These are phyloP conservation scores for Calidris pygmaea DNA, from an alignment of 2,113 vertebrate genomes.

Conservation along the genomic window DNA sequence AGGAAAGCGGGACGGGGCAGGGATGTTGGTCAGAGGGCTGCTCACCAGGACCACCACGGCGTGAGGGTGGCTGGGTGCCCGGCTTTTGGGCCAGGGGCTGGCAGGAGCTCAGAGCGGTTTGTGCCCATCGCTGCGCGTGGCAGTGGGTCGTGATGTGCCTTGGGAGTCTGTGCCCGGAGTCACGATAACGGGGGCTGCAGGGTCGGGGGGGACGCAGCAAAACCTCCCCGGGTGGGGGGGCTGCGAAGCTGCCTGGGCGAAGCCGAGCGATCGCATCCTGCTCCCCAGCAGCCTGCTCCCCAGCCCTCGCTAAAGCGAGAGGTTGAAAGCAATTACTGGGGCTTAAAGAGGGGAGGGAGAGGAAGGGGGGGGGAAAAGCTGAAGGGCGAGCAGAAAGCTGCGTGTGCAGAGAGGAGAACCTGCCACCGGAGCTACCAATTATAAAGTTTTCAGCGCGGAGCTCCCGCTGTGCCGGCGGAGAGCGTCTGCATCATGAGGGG, in stretches of 20 bases:
- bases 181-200: neutral
- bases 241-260: neutral
- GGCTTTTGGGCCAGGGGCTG: neutral
- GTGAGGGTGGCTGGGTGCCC: neutral
- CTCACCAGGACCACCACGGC: rapidly evolving
- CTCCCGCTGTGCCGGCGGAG: slow-evolving; percentile 57
- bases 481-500: slow-evolving; percentile 54
- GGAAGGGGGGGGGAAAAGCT: neutral
- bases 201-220: neutral
- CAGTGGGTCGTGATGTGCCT: rapidly evolving
- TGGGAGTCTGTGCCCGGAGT: neutral
- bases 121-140: neutral
- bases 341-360: slow-evolving; percentile 70
- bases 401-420: slow-evolving; percentile 66
- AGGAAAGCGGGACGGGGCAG: neutral
- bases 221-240: neutral
- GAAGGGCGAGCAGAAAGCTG: slow-evolving; percentile 44
- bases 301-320: slow-evolving; percentile 13
- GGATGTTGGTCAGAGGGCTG: neutral
- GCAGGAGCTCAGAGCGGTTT: neutral
- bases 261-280: neutral
- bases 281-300: neutral
- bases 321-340: slow-evolving; percentile 75
- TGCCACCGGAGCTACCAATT: slow-evolving; percentile 83
- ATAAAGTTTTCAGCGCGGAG: slow-evolving; percentile 76